Evolutionary conservation across 2,113 vertebrate genomes (phyloP), one percentile per base, ranked within the genome.

Genomic region (Spea multiplicata): DNA sequence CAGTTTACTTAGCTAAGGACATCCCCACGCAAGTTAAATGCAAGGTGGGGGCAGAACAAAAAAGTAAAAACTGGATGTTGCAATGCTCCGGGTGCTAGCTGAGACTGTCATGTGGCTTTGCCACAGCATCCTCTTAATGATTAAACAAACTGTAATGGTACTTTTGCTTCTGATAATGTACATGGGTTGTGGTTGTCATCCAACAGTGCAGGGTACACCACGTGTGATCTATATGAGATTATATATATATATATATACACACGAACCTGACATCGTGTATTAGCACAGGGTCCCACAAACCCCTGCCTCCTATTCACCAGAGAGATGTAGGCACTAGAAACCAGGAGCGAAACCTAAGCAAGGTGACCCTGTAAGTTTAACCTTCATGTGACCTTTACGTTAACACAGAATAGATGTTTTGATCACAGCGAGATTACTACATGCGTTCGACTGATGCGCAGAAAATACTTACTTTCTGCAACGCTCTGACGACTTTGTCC

Each of bases 331-430:
- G 3, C n/a, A 59, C 12, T 13, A 5, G 10, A 13, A 59, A 59
- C 50, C 50, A 52, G 14, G 55, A 13, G 9, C 3, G 9, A 52
- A 48, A 16, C 6, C 67, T 10, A 44, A 6, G 8, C 4, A 52
- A 66, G 13, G 30, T 16, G 47, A 71, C 4, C 12, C 5, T n/a
- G 17, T 52, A 62, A 8, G 14, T 13, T 8, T 77, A 45, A 61
- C 67, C 75, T 71, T 71, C 75, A 70, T 6, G 2, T 77, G 68
- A 71, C 75, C 67, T 77, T 55, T 45, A 68, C 6, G 6, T 52
- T 7, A 52, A 52, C 6, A 10, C 50, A 52, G 50, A 52, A 10
- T 52, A 52, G 50, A 52, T 52, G 50, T 10, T 52, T 52, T 6
- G 50, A 52, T 10, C 50, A 52, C 50, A 52, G 30, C 30, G 30